Evolutionary conservation across 2,797 vertebrate genomes (phyloP).

Genomic region (Atherinosoma microstoma): DNA sequence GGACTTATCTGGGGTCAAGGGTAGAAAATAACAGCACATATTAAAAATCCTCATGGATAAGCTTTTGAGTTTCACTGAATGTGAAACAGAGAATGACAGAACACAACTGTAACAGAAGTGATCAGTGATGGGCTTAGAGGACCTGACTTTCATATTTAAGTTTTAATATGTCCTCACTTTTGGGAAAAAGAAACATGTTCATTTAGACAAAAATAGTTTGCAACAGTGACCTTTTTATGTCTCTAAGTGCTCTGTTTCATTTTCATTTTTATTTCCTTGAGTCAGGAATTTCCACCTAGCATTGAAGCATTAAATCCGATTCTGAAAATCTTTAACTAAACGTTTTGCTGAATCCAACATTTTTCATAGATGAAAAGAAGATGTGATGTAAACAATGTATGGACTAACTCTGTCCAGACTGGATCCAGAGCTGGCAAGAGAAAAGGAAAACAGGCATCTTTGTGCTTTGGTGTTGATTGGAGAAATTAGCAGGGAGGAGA

Average conservation of each 20-base stretch:
- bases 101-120: conserved; percentile 22
- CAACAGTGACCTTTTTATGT: conserved; percentile 1
- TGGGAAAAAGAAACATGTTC: conserved; percentile 13
- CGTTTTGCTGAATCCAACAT: conserved; percentile 55
- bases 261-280: too few species aligned
- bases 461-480: conserved; percentile 71
- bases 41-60: not conserved
- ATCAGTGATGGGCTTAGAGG: conserved; percentile 12
- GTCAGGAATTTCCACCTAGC: conserved; percentile 39
- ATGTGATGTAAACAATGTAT: conserved; percentile 68
- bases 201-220: conserved; percentile 9
- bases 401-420: conserved; percentile 51
- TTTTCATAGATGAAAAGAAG: conserved; percentile 66
- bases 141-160: conserved; percentile 29
- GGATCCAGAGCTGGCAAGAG: conserved; percentile 62
- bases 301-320: conserved; percentile 27
- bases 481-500: conserved; percentile 68
- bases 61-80: conserved; percentile 25
- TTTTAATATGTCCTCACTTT: conserved; percentile 13
- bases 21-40: conserved; percentile 19
- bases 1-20: conserved; percentile 24
- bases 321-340: conserved; percentile 39
- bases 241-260: conserved; percentile 5
- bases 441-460: conserved; percentile 58
- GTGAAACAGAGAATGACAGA: conserved; percentile 16